Conservation (phyloP, 2,113 vertebrate genomes). For the Paradoxurus hermaphroditus region DNA sequence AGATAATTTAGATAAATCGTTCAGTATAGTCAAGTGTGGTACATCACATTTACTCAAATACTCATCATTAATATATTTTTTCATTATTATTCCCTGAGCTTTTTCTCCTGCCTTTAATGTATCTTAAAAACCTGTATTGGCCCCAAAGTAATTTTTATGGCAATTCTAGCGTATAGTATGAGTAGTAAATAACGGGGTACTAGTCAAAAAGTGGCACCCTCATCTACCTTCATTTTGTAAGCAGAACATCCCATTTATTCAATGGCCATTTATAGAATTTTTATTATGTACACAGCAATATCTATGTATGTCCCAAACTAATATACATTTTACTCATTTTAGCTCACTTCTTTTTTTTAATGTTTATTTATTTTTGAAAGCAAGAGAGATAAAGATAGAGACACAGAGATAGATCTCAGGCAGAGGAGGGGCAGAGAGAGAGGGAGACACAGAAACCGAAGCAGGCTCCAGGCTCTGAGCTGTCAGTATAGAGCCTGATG, state of each 20-base stretch:
- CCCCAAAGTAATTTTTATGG: neutral
- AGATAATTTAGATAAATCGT: neutral
- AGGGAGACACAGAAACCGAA: no score
- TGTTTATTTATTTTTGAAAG: no score
- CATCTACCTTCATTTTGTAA: conserved; percentile 8
- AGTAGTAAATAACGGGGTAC: neutral
- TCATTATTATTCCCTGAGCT: neutral
- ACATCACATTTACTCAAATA: neutral
- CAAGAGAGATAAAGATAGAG: no score
- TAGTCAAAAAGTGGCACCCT: neutral
- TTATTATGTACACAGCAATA: neutral
- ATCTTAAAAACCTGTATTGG: neutral
- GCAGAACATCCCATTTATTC: neutral
- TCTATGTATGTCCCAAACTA: neutral
- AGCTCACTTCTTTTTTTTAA: neutral
- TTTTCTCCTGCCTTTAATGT: neutral
- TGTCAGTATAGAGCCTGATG: no score
- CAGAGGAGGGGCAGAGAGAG: no score
- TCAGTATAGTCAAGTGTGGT: neutral
- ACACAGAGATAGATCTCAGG: no score
- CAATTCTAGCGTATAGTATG: neutral
- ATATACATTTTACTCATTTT: neutral
- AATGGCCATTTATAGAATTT: neutral
- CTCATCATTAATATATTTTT: neutral
- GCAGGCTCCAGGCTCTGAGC: no score